phyloP scores from a whole-genome alignment of 2,113 vertebrate genomes.

The Oreocharis arfaki region DNA sequence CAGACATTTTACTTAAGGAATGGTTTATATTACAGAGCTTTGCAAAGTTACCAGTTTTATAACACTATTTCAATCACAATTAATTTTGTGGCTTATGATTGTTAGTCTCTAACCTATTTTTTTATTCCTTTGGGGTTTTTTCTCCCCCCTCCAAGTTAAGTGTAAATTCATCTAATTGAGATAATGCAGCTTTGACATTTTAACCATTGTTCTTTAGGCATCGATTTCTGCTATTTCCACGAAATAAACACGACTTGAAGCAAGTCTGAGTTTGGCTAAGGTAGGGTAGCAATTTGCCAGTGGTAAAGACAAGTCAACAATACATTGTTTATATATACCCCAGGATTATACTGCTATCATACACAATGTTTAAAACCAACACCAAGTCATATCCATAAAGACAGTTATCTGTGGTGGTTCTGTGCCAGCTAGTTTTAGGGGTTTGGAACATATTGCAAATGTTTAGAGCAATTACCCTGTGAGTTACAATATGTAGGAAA shows the following conservation, averaged over 20 bases:
- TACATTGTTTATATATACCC: slow-evolving; percentile 44
- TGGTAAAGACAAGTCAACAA: slow-evolving; percentile 62
- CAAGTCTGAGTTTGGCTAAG: slow-evolving; percentile 75
- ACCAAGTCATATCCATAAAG: slow-evolving; percentile 62
- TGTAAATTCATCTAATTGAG: slow-evolving; percentile 52
- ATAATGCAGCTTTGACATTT: slow-evolving; percentile 64
- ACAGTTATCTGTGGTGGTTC: slow-evolving; percentile 62
- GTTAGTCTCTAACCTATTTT: slow-evolving; percentile 31
- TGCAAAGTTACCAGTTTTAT: slow-evolving; percentile 60
- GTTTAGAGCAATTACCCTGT: slow-evolving; percentile 67
- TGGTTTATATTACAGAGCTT: slow-evolving; percentile 65
- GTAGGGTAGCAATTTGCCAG: slow-evolving; percentile 72
- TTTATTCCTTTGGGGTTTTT: neutral
- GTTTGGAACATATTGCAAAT: slow-evolving; percentile 61
- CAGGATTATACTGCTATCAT: slow-evolving; percentile 50
- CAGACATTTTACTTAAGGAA: slow-evolving; percentile 65
- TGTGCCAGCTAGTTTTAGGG: slow-evolving; percentile 69
- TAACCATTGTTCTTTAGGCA: slow-evolving; percentile 22
- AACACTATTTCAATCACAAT: slow-evolving; percentile 70
- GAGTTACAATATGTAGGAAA: slow-evolving; percentile 70
- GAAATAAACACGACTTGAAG: slow-evolving; percentile 68
- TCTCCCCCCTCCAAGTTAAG: neutral
- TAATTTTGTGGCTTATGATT: slow-evolving; percentile 64
- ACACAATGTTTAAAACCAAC: slow-evolving; percentile 50
- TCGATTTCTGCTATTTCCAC: slow-evolving; percentile 68